Percentiles rank a stretch among this genome's conserved stretches.
Conservation (phyloP, 2,888 invertebrate species). For the Limnephilus marmoratus region DNA sequence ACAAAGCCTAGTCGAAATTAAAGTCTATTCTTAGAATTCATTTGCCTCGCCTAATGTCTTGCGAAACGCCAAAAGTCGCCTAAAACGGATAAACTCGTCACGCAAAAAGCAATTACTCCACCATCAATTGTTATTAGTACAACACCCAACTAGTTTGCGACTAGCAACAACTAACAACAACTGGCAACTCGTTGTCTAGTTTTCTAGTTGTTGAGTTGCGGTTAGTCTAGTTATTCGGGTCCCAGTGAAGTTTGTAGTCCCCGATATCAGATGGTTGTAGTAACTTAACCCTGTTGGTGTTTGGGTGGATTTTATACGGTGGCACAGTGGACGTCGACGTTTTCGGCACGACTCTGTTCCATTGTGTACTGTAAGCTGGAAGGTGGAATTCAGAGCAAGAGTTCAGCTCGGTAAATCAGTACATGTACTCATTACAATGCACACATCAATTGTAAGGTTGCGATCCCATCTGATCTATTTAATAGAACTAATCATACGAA, state of each 20-base stretch:
- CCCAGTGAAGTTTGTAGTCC: not conserved
- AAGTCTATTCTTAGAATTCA: not conserved
- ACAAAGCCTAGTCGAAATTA: not conserved
- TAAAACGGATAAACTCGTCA: not conserved
- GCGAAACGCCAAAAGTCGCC: not conserved
- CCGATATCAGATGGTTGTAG: slow-evolving; percentile 16
- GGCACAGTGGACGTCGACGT: not conserved
- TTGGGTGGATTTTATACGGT: not conserved
- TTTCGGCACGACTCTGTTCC: not conserved
- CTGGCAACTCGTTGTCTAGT: not conserved
- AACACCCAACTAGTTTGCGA: not conserved
- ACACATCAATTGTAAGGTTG: not conserved
- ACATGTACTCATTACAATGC: not conserved
- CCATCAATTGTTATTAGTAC: not conserved
- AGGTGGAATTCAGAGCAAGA: not conserved
- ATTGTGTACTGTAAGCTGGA: not conserved
- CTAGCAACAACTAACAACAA: not conserved
- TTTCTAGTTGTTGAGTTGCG: not conserved
- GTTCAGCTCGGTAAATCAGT: not conserved
- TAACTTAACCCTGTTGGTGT: slow-evolving; percentile 13
- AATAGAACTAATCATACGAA: too few relatives aligned
- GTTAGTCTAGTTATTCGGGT: not conserved
- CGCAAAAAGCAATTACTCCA: not conserved
- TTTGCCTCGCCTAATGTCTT: not conserved
- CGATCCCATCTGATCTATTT: not conserved